A percentile compares a stretch with the other conserved stretches of the same genome.
Conservation (phyloP, 2,113 vertebrate genomes). For the Oryzias celebensis region DNA sequence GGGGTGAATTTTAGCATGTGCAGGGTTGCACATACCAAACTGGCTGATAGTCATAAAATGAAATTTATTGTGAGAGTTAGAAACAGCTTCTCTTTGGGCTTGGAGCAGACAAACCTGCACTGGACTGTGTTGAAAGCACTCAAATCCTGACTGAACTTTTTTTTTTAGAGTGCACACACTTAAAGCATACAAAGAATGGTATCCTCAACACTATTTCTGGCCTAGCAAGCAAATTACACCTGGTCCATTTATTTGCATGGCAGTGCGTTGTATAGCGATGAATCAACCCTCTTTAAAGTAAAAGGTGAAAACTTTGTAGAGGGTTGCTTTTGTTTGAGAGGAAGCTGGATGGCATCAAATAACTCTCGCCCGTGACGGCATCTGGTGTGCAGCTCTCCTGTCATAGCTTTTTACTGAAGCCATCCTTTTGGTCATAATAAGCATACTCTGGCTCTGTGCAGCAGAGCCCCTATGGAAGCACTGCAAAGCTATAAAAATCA, state of each 20-base stretch:
- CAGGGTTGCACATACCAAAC: slow-evolving; percentile 14
- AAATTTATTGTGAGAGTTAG: slow-evolving; percentile 27
- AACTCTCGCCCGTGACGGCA: slow-evolving; percentile 43
- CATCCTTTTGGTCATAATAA: slow-evolving; percentile 42
- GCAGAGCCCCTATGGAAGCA: slow-evolving; percentile 40
- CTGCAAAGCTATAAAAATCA: slow-evolving; percentile 50
- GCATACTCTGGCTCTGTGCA: slow-evolving; percentile 47
- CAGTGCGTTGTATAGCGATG: slow-evolving; percentile 32
- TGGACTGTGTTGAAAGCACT: slow-evolving; percentile 57
- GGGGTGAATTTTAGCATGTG: slow-evolving; percentile 20
- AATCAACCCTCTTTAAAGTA: slow-evolving; percentile 5
- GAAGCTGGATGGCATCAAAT: slow-evolving; percentile 51
- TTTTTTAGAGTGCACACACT: neutral
- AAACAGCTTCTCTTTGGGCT: slow-evolving; percentile 46
- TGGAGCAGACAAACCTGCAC: slow-evolving; percentile 12
- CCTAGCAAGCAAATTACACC: slow-evolving; percentile 48
- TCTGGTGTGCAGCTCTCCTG: slow-evolving; percentile 52
- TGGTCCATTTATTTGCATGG: slow-evolving; percentile 25
- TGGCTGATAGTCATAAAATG: slow-evolving; percentile 24
- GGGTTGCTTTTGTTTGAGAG: slow-evolving; percentile 26
- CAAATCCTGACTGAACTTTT: slow-evolving; percentile 38
- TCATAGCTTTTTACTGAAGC: slow-evolving; percentile 46
- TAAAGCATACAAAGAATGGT: slow-evolving; percentile 42
- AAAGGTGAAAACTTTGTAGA: slow-evolving; percentile 37
- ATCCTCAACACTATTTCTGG: slow-evolving; percentile 44